Conservation (phyloP, 1,140 invertebrate species). For the Pteromalus puparum region DNA sequence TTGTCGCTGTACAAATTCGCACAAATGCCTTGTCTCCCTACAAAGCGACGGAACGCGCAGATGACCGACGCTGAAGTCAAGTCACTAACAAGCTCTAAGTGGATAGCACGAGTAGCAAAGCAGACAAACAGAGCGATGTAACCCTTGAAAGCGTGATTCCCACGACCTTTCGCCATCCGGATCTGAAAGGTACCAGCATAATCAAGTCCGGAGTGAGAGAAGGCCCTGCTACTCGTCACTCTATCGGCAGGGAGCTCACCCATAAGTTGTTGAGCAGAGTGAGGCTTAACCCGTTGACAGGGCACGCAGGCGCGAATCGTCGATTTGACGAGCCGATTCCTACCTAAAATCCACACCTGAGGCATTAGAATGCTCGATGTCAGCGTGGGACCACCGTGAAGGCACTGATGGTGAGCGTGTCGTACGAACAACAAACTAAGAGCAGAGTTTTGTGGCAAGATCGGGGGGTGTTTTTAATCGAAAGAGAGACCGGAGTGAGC, state of each 20-base stretch:
- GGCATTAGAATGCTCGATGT: background rate
- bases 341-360: too few species aligned
- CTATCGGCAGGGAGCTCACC: background rate
- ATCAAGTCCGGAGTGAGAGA: background rate
- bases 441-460: background rate
- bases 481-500: background rate
- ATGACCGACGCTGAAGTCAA: background rate
- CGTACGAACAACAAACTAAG: background rate
- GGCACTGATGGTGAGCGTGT: background rate
- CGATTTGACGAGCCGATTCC: too few species aligned
- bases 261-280: background rate
- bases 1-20: background rate
- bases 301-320: too few species aligned
- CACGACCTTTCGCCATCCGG: background rate
- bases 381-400: background rate
- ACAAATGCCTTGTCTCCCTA: background rate
- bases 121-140: constrained; percentile 16
- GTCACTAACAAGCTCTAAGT: constrained; percentile 12
- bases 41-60: constrained; percentile 12
- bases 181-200: background rate
- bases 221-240: background rate
- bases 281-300: background rate
- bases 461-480: background rate
- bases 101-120: background rate
- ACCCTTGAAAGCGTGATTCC: background rate